Base-by-base conservation (phyloP, 2,888 invertebrate species). In the Drosophila nr. perissopoda region DNA sequence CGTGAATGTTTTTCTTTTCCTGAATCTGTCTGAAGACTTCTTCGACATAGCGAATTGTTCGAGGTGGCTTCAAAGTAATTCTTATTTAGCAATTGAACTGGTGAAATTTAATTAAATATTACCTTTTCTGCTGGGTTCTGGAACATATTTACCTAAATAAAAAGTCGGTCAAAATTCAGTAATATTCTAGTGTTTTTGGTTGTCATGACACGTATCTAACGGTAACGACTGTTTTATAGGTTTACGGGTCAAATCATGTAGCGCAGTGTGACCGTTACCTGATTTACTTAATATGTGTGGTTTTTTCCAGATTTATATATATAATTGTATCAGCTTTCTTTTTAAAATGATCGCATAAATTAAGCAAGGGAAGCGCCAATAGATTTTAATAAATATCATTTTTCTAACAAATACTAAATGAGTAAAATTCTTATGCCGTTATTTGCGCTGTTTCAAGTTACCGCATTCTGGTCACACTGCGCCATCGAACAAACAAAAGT, bases 41-140 rank as follows among this genome's bases (percentile, higher is more conserved):
- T 31, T 92, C 92, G 3, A 93, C 91, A 80, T 93, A 93, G 0
- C 88, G 75, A 7, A 69, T 75, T 0, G 93, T 90, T 46, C 92
- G 85, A 21, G 54, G 70, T 6, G 85, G 60, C 85, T 85, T 46
- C 13, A 27, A 27, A 2, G 16, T 8, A 2, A 27, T 27, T 36
- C 1, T 40, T 10, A 18, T 46, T 18, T 0, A 34, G 16, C 18
- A 54, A 18, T 34, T 5, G 4, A n/a, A 3, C 1, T 6, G 27
- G 36, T 13, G 21, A 13, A 53, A n/a, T 16, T 18, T 7, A 13
- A 10, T 0, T 27, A 21, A 4, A 4, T 21, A 29, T 52, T 76
- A 84, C 85, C 63, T 70, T 89, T 60, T 72, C 70, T 49, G 73
- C 81, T 10, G 73, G 49, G 6, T 16, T 27, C 2, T 74, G 49